Base-by-base conservation (phyloP, 2,888 invertebrate genomes). In the Campopleginae sp. region DNA sequence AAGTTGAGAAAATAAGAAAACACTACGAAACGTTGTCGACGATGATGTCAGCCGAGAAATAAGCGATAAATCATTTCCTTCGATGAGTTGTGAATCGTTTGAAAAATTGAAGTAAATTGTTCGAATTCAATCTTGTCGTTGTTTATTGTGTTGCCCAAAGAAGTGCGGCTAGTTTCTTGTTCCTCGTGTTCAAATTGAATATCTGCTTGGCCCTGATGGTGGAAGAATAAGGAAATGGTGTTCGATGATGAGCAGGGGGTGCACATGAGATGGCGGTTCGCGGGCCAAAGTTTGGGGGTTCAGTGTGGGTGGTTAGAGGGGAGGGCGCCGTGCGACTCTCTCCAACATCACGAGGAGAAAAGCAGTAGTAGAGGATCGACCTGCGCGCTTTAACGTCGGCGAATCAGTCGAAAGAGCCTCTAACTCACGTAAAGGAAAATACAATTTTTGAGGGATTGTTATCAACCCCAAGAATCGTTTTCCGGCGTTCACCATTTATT, bases 331-430 rank as follows among this genome's bases (percentile, higher is more conserved):
- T 84, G 84, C 82, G 79, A 85, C 86, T 66, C 75, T 85, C 79
- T 80, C 79, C 48, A n/a, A 23, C 31, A 61, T 61, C 79, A 44
- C 63, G 70, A 81, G 63, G 72, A 78, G 77, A 58, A 46, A 68
- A 48, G 63, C 61, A 76, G 77, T 54, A 71, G 78, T 84, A 77
- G 76, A 65, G 27, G 68, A 58, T 72, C 80, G 89, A 87, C 90
- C 89, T 91, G 91, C 91, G 91, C 91, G 88, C 85, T 89, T 72
- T 82, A 86, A 46, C 88, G 79, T 86, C 82, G 84, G 84, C 86
- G 87, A 33, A 89, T 90, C 90, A 90, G 89, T 91, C 88, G 88
- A 33, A 38, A 65, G 33, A 65, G 65, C 38, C 65, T 65, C 65
- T 38, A 65, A 38, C 65, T 65, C 65, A 65, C 38, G 65, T 38